Evolutionary conservation across 2,113 vertebrate genomes (phyloP).

Genomic region (Balaenoptera acutorostrata): DNA sequence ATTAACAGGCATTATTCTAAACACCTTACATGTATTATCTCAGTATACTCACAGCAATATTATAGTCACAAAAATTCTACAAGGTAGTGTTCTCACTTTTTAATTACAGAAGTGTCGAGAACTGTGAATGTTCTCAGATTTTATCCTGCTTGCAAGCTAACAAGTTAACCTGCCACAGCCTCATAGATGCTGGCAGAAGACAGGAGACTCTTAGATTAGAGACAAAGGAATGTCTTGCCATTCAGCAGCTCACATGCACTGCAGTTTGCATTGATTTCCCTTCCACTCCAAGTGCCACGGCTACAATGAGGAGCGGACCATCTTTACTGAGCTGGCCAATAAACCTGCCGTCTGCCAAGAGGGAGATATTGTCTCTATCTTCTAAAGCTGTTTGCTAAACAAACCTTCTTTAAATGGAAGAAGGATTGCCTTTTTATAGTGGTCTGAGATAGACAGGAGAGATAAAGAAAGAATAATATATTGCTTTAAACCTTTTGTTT

Average conservation of each 20-base stretch:
- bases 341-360: neutral
- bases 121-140: neutral
- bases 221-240: neutral
- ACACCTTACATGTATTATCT: constrained; percentile 29
- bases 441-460: neutral
- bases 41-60: neutral
- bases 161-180: neutral
- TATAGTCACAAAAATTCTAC: neutral
- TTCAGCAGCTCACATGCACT: neutral
- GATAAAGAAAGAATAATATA: neutral
- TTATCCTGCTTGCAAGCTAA: neutral
- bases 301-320: neutral
- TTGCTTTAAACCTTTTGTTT: neutral
- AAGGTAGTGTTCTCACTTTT: neutral
- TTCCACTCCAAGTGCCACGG: neutral
- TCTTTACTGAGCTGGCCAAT: neutral
- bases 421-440: neutral
- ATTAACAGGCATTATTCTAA: neutral
- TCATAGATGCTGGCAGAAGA: neutral
- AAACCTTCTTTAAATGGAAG: neutral
- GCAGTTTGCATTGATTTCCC: neutral
- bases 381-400: neutral
- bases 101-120: neutral
- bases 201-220: neutral
- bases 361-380: neutral